A percentile compares a stretch with the other conserved stretches of the same genome.
phyloP scores from a whole-genome alignment of 1,140 invertebrate genomes.

The Drosophila elegans region DNA sequence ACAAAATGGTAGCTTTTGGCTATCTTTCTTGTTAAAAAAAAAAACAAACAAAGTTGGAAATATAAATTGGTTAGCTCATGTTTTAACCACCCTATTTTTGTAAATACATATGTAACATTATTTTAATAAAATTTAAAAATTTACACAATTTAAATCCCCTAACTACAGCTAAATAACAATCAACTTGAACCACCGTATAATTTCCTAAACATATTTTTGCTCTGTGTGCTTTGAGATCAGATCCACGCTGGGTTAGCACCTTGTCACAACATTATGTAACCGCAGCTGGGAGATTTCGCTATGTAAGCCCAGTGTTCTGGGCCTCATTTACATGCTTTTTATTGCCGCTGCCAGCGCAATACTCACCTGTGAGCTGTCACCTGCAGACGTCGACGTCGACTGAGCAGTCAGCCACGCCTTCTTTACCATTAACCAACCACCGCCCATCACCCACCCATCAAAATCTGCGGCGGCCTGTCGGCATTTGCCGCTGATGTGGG shows the following conservation, averaged over 20 bases:
- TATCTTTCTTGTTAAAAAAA: too few relatives aligned
- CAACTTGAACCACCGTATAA: too few relatives aligned
- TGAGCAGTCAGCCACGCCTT: background rate
- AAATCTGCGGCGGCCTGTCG: constrained; percentile 56
- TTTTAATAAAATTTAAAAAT: too few relatives aligned
- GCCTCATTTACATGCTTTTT: constrained; percentile 72
- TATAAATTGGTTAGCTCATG: too few relatives aligned
- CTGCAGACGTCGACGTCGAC: constrained; percentile 37
- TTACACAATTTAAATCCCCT: too few relatives aligned
- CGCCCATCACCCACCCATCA: constrained; percentile 23
- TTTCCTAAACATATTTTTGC: too few relatives aligned
- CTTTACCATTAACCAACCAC: too few relatives aligned
- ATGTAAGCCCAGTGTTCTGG: background rate
- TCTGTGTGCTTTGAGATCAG: background rate
- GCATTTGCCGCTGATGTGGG: constrained; percentile 34
- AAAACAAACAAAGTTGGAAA: too few relatives aligned
- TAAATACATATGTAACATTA: too few relatives aligned
- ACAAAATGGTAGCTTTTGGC: too few relatives aligned
- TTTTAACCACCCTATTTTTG: too few relatives aligned
- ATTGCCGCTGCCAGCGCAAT: constrained; percentile 49
- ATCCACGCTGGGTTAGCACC: constrained; percentile 37
- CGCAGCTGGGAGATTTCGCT: constrained; percentile 29
- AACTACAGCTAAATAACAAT: too few relatives aligned
- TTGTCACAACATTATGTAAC: constrained; percentile 58
- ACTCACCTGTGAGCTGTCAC: constrained; percentile 70